Evolutionary conservation across 2,113 vertebrate genomes (phyloP).

Genomic region (Ceyx margarethae): DNA sequence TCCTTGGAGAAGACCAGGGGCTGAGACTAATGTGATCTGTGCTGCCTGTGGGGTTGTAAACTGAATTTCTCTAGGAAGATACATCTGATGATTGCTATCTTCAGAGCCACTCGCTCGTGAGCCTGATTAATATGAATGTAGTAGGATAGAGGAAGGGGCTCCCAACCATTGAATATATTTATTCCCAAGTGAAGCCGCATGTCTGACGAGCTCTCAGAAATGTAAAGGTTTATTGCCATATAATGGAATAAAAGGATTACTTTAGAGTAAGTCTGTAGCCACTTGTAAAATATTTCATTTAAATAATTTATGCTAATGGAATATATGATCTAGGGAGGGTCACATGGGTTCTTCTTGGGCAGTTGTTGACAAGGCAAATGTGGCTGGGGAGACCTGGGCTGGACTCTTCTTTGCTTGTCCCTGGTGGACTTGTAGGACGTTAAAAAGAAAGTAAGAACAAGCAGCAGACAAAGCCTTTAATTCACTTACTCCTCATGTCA

Average conservation of each 20-base stretch:
- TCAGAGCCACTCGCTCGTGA: not conserved
- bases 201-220: slow-evolving; percentile 45
- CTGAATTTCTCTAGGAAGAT: slow-evolving; percentile 21
- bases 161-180: slow-evolving; percentile 35
- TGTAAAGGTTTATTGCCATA: slow-evolving; percentile 58
- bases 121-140: slow-evolving; percentile 53
- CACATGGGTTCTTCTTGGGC: not conserved
- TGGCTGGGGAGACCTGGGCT: not conserved
- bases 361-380: slow-evolving; percentile 19
- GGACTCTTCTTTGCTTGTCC: not conserved
- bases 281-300: slow-evolving; percentile 64
- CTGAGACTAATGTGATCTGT: not conserved
- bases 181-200: slow-evolving; percentile 20
- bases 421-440: slow-evolving; percentile 12
- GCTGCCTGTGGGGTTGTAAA: not conserved
- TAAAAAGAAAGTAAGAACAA: not conserved
- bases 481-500: not conserved
- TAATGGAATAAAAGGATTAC: slow-evolving; percentile 64
- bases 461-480: slow-evolving; percentile 50
- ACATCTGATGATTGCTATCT: slow-evolving; percentile 25
- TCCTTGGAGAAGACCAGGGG: slow-evolving; percentile 2
- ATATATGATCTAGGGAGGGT: slow-evolving; percentile 11
- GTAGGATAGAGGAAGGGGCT: not conserved
- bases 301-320: slow-evolving; percentile 73
- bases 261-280: slow-evolving; percentile 45